These are phyloP conservation scores for Serranus cabrilla DNA, from an alignment of 2,797 vertebrate genomes.

Conservation along the genomic window DNA sequence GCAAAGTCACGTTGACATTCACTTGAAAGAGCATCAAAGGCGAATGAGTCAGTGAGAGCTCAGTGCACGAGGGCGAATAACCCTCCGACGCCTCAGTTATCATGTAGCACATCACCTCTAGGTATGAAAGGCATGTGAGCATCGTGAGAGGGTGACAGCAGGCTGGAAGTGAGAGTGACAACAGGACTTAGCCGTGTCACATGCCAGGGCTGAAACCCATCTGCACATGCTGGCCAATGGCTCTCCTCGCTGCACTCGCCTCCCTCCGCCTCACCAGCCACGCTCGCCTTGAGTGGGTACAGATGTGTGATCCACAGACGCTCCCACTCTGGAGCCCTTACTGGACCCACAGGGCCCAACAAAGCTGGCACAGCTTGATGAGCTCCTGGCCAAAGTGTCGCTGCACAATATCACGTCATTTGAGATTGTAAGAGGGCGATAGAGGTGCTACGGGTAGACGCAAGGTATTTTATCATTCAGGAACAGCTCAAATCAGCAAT, in stretches of 20 bases:
- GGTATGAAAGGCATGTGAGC: conserved; percentile 66
- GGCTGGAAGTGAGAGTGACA: conserved; percentile 60
- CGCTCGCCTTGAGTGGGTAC: conserved; percentile 74
- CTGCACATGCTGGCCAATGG: conserved; percentile 47
- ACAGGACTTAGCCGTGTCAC: conserved; percentile 67
- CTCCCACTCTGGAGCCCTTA: conserved; percentile 62
- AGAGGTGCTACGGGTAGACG: conserved; percentile 25
- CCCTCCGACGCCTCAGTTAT: conserved; percentile 60
- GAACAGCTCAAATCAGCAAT: background rate
- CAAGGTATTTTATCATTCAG: conserved; percentile 1
- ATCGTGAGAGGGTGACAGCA: conserved; percentile 58
- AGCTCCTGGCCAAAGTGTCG: conserved; percentile 63
- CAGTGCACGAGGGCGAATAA: conserved; percentile 33
- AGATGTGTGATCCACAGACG: conserved; percentile 76
- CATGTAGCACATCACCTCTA: conserved; percentile 63
- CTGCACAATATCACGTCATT: conserved; percentile 42
- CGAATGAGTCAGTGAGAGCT: conserved; percentile 63
- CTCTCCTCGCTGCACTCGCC: conserved; percentile 1
- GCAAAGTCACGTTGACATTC: conserved; percentile 71
- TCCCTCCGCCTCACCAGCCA: conserved; percentile 36
- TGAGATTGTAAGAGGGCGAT: conserved; percentile 24
- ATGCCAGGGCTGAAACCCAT: conserved; percentile 67
- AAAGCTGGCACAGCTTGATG: conserved; percentile 65
- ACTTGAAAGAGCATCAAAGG: conserved; percentile 60
- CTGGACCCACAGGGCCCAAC: conserved; percentile 74